Evolutionary conservation across 2,888 invertebrate genomes (phyloP).

Genomic region (Mycogona germanica): DNA sequence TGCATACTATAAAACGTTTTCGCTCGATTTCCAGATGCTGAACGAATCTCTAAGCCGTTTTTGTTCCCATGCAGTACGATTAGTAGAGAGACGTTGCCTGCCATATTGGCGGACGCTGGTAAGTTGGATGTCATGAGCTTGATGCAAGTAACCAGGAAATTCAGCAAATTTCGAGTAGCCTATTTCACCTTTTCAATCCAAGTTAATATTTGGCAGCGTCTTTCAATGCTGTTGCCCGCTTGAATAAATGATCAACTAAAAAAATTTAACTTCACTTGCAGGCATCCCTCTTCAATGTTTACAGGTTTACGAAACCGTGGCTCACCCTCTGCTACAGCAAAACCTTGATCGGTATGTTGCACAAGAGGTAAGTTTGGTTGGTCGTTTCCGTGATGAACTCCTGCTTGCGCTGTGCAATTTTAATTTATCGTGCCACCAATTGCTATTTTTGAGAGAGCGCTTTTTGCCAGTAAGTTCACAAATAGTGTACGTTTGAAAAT

Average conservation of each 20-base stretch:
- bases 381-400: no score
- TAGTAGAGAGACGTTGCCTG: constrained; percentile 2
- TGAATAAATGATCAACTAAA: no score
- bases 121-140: neutral
- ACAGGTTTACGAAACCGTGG: constrained; percentile 4
- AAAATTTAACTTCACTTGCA: no score
- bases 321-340: neutral
- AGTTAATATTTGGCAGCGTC: no score
- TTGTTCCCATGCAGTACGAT: constrained; percentile 10
- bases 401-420: no score
- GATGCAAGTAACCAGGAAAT: neutral
- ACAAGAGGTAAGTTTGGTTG: no score
- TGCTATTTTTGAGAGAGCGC: no score
- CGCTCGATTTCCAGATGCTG: neutral
- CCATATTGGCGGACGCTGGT: neutral
- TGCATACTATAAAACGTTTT: neutral
- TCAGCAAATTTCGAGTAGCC: neutral
- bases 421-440: no score
- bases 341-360: neutral
- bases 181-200: no score
- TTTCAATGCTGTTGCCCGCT: no score
- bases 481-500: no score
- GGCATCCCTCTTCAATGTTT: neutral
- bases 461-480: no score
- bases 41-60: neutral